Evolutionary conservation across 2,113 vertebrate species (phyloP), one percentile per base, ranked within the genome.

Genomic region (Nothocercus nigrocapillus): DNA sequence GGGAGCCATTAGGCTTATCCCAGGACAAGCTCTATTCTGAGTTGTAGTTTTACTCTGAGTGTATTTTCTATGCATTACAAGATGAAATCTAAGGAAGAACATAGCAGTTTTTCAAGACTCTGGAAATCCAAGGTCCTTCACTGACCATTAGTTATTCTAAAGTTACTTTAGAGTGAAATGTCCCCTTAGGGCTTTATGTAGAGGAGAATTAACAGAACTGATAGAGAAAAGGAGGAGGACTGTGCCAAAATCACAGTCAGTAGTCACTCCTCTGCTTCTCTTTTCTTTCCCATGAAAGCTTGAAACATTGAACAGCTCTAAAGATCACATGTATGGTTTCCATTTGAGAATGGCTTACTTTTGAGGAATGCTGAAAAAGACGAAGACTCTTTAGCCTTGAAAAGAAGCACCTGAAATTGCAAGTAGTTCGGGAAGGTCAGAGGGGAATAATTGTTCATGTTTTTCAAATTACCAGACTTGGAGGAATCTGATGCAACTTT

Each of bases 1-100:
- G 94, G 94, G 93, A 96, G 77, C 63, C 70, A 59, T 94, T 95
- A 64, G 75, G 18, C 56, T 84, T 79, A 58, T 54, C 66, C 21
- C 77, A 30, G 81, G 68, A 47, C 5, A 53, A 70, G 88, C 34
- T 53, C 36, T 81, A 28, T 61, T 96, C 75, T 78, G 85, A 89
- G 74, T 51, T 86, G 64, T 68, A 83, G 28, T 17, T 56, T 16
- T 17, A 30, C 53, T 56, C 53, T 30, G 28, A 56, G 82, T 21
- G 7, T 34, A 76, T 88, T 92, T 93, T 36, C 68, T 54, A 53
- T n/a, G 40, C 36, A 5, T 58, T 94, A 63, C 27, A 79, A 85
- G 69, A 85, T 42, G 8, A 97, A 94, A 92, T 42, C 67, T 84
- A 79, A 38, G 22, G n/a, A 36, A 90, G 6, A 73, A 74, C 62